Evolutionary conservation across 2,888 invertebrate genomes (phyloP).

Genomic region (Tubulanus polymorphus): DNA sequence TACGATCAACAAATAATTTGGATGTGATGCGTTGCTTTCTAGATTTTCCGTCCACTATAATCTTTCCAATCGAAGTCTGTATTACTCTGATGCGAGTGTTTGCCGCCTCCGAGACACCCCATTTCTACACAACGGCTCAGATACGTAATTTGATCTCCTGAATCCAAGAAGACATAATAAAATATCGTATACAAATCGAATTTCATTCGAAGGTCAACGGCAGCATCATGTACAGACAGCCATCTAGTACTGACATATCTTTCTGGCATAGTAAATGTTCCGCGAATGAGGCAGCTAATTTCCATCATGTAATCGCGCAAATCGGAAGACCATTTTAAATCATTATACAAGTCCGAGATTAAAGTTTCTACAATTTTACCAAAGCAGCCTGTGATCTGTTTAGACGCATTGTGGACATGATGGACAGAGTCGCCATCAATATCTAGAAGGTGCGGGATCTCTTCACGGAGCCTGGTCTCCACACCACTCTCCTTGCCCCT

Average conservation of each 20-base stretch:
- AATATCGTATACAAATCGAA: neutral
- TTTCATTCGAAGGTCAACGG: neutral
- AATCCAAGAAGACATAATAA: neutral
- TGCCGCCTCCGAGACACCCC: too few relatives aligned
- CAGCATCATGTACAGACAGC: slow-evolving; percentile 15
- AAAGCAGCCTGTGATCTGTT: slow-evolving; percentile 11
- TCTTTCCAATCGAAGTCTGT: too few relatives aligned
- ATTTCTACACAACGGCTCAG: too few relatives aligned
- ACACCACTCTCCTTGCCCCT: slow-evolving; percentile 2
- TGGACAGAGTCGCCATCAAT: slow-evolving; percentile 21
- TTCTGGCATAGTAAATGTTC: slow-evolving; percentile 7
- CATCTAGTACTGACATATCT: slow-evolving; percentile 12
- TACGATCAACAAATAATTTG: too few relatives aligned
- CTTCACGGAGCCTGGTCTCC: neutral
- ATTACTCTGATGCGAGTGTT: too few relatives aligned
- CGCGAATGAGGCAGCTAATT: slow-evolving; percentile 8
- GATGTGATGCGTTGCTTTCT: too few relatives aligned
- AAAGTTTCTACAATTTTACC: slow-evolving; percentile 9
- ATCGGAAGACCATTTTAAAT: slow-evolving; percentile 15
- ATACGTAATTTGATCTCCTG: neutral
- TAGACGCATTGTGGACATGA: slow-evolving; percentile 17
- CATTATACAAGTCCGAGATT: slow-evolving; percentile 13
- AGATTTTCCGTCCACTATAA: too few relatives aligned
- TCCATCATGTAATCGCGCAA: slow-evolving; percentile 7
- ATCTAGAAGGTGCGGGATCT: slow-evolving; percentile 11